phyloP scores from a whole-genome alignment of 2,888 invertebrate species.

The Cephus pygmeus region DNA sequence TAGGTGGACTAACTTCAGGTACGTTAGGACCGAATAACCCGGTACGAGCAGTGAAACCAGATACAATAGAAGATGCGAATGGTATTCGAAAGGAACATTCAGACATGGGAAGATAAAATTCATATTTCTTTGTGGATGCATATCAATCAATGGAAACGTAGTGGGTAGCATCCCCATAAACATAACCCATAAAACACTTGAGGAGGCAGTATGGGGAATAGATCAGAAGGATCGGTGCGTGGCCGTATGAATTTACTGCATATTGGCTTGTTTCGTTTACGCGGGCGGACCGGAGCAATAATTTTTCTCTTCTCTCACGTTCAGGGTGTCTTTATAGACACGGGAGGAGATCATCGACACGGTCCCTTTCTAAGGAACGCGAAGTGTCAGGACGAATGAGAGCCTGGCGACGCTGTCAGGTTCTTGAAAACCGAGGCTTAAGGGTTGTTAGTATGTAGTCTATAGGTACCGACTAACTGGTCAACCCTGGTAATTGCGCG shows the following conservation, averaged over 20 bases:
- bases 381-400: background rate
- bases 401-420: background rate
- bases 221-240: slow-evolving; percentile 38
- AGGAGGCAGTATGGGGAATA: slow-evolving; percentile 26
- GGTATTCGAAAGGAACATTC: background rate
- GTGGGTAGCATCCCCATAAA: slow-evolving; percentile 31
- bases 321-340: slow-evolving; percentile 1
- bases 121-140: slow-evolving; percentile 1
- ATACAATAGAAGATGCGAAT: background rate
- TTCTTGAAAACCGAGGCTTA: slow-evolving; percentile 20
- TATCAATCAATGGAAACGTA: background rate
- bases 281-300: background rate
- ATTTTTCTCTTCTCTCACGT: slow-evolving; percentile 24
- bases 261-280: slow-evolving; percentile 33
- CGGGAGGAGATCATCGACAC: background rate
- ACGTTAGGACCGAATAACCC: too few species aligned
- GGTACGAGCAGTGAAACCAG: too few species aligned
- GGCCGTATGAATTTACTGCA: slow-evolving; percentile 52
- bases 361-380: background rate
- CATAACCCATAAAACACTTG: slow-evolving; percentile 39
- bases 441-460: slow-evolving; percentile 38
- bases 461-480: slow-evolving; percentile 31
- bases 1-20: too few species aligned
- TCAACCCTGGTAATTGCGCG: slow-evolving; percentile 57
- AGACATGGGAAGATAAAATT: background rate